A percentile compares a stretch with the other conserved stretches of the same genome.
Evolutionary conservation across 2,888 invertebrate genomes (phyloP).

Genomic region (Metellina segmentata): DNA sequence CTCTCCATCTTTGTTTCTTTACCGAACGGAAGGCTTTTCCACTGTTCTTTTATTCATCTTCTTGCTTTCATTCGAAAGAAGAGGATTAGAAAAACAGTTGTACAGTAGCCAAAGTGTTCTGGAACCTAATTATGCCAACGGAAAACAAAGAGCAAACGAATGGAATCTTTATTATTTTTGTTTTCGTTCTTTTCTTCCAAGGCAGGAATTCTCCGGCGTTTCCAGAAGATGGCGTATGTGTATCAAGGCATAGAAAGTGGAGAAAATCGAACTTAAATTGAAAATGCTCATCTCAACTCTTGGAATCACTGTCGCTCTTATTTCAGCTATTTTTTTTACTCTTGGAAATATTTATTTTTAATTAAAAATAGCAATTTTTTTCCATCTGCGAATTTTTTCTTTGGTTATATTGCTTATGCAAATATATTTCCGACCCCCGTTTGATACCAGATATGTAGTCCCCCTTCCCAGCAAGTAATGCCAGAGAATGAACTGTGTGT

Average conservation of each 20-base stretch:
- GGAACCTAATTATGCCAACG: slow-evolving; percentile 65
- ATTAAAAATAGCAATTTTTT: slow-evolving; percentile 57
- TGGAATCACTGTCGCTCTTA: slow-evolving; percentile 17
- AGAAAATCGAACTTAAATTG: slow-evolving; percentile 68
- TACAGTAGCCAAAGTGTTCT: slow-evolving; percentile 48
- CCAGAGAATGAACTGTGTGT: slow-evolving; percentile 18
- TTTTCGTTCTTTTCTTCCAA: neutral
- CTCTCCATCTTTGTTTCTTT: neutral
- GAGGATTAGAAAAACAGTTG: slow-evolving; percentile 32
- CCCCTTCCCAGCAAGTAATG: slow-evolving; percentile 8
- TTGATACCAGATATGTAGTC: neutral
- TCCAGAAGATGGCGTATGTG: slow-evolving; percentile 11
- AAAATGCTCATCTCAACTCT: slow-evolving; percentile 61
- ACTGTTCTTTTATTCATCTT: slow-evolving; percentile 51
- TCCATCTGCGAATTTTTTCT: neutral
- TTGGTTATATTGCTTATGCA: slow-evolving; percentile 59
- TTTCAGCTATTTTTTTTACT: slow-evolving; percentile 1
- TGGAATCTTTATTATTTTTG: neutral
- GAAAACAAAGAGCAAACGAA: slow-evolving; percentile 59
- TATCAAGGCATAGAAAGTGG: neutral
- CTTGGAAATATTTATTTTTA: slow-evolving; percentile 67
- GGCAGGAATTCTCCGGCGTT: neutral
- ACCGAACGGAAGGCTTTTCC: neutral
- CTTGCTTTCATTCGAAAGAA: slow-evolving; percentile 35
- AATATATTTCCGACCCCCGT: slow-evolving; percentile 22